Evolutionary conservation across 2,113 vertebrate genomes (phyloP), one percentile per base, ranked within the genome.

Genomic region (Catagonus wagneri): DNA sequence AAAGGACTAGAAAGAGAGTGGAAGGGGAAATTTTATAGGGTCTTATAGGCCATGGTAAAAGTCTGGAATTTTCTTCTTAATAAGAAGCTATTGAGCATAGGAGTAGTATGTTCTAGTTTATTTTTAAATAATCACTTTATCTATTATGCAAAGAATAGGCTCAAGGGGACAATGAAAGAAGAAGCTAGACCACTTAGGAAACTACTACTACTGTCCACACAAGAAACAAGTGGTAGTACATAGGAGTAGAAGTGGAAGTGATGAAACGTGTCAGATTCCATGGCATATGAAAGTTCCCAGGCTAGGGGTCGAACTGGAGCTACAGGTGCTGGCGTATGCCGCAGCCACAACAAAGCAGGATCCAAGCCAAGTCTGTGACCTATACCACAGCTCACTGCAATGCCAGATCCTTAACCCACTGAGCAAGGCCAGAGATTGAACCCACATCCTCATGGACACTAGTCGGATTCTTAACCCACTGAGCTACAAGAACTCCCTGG

Each of bases 51-150:
- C 39, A 83, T 0, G 0, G 44, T 58, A 36, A 85, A 54, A 65
- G 27, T 34, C 60, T 36, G 32, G 25, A 16, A 75, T 52, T 66
- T 72, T 50, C 12, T 74, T 88, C 71, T 50, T 74, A 80, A 74
- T 52, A 71, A 93, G 65, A 81, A 78, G 78, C 65, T 29, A 52
- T 1, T 39, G 6, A 74, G 58, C 39, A 84, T 4, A 74, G 19
- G 16, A 71, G 12, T 80, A 20, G 27, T 56, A 85, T 74, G 3
- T 71, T 74, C 12, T 65, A 92, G 39, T 15, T 83, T 78, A 86
- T 34, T 94, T 83, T 72, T 22, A 95, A 69, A 96, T 54, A 89
- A 84, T 58, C 79, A 80, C 25, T 92, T 79, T 34, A 56, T 71
- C 12, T 75, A 54, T 36, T 87, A 22, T 14, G 3, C 72, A 39